Percentiles rank a stretch among this genome's conserved stretches.
Evolutionary conservation across 2,113 vertebrate species (phyloP).

Genomic region (Oceanites oceanicus): DNA sequence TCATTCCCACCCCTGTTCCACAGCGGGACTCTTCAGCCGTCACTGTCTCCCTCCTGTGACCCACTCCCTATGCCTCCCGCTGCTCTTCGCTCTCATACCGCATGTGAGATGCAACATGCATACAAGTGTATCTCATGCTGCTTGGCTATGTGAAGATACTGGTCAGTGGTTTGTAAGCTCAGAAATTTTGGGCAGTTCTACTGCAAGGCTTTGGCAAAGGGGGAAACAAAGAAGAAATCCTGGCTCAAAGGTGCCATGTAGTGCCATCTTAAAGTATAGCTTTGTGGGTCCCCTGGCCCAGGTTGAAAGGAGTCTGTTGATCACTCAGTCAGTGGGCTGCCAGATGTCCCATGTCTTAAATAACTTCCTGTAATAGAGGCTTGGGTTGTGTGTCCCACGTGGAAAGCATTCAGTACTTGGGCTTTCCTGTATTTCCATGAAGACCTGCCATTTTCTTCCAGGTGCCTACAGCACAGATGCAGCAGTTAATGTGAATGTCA

Average conservation of each 20-base stretch:
- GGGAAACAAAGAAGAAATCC: neutral
- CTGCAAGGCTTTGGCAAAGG: neutral
- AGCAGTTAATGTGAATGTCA: neutral
- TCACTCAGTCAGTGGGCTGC: neutral
- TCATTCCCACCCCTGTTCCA: neutral
- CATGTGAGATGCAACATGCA: neutral
- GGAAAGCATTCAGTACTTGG: neutral
- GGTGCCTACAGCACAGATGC: neutral
- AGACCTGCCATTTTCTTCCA: neutral
- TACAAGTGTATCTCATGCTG: fast-evolving
- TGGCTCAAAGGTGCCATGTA: fast-evolving
- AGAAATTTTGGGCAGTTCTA: neutral
- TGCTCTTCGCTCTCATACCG: fast-evolving
- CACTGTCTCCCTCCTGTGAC: fast-evolving
- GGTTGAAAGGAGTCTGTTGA: neutral
- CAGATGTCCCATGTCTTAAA: neutral
- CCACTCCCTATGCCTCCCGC: neutral
- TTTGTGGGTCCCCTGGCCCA: neutral
- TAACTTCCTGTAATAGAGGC: neutral
- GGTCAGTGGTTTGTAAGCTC: neutral
- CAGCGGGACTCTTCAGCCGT: neutral
- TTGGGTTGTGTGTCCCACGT: fast-evolving
- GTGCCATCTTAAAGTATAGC: neutral
- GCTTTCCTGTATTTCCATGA: neutral
- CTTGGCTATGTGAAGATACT: neutral